Evolutionary conservation across 2,888 invertebrate species (phyloP).

Genomic region (Mactromeris polynyma): DNA sequence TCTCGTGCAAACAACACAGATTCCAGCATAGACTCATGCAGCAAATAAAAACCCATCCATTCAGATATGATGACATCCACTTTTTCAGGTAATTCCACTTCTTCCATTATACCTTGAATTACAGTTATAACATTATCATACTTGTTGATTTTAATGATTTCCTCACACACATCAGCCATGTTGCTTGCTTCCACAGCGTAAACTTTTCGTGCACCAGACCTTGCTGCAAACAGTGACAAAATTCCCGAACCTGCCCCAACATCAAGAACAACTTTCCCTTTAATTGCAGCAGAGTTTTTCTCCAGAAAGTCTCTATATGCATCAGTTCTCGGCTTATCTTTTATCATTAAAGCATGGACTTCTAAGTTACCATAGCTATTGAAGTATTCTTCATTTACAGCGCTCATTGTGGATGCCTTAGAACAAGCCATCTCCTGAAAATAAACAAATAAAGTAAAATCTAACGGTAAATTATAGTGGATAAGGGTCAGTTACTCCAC

Average conservation of each 20-base stretch:
- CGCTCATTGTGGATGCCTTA: background rate
- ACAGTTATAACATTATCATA: conserved; percentile 81
- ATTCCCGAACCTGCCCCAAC: conserved; percentile 87
- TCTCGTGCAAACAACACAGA: conserved; percentile 85
- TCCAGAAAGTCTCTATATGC: conserved; percentile 85
- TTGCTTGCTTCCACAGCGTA: conserved; percentile 86
- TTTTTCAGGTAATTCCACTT: conserved; percentile 79
- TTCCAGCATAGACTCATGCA: conserved; percentile 87
- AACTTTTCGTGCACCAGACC: conserved; percentile 85
- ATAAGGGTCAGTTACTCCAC: too few species aligned
- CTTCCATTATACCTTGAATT: conserved; percentile 82
- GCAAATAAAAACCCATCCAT: conserved; percentile 87
- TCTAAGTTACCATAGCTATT: conserved; percentile 82
- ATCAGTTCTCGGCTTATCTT: conserved; percentile 84
- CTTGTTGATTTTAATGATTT: conserved; percentile 82
- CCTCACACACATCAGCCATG: conserved; percentile 79
- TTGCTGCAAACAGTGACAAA: conserved; percentile 85
- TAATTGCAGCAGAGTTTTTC: conserved; percentile 81
- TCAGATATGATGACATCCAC: conserved; percentile 86
- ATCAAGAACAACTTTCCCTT: conserved; percentile 88
- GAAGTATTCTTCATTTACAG: conserved; percentile 77
- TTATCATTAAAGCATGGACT: conserved; percentile 86
- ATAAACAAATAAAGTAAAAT: conserved; percentile 3
- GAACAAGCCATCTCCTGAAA: conserved; percentile 26
- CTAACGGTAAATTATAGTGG: too few species aligned